Conservation (phyloP, 1,140 invertebrate genomes). For the Cotesia vestalis region DNA sequence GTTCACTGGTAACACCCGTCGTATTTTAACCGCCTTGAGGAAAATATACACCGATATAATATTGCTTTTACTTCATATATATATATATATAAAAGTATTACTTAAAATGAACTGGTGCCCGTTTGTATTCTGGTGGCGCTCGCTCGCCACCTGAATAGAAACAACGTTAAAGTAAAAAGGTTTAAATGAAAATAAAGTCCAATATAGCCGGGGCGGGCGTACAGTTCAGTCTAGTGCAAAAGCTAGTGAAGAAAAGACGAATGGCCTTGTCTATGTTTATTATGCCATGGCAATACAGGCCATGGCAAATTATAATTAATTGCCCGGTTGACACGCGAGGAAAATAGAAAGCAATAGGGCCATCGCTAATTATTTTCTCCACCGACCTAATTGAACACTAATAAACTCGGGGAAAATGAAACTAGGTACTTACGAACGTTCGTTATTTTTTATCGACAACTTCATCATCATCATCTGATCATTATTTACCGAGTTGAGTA, state of each 20-base stretch:
- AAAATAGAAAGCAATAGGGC: conserved; percentile 47
- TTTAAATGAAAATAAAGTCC: too few species aligned
- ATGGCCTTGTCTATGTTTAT: conserved; percentile 6
- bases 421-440: conserved; percentile 31
- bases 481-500: too few species aligned
- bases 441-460: conserved; percentile 1
- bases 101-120: too few species aligned
- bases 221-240: too few species aligned
- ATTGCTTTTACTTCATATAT: too few species aligned
- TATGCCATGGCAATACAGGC: too few species aligned
- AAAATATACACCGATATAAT: conserved; percentile 4
- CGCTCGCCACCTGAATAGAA: too few species aligned
- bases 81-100: too few species aligned
- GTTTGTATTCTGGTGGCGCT: too few species aligned
- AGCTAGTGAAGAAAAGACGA: conserved; percentile 7
- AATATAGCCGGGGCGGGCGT: too few species aligned
- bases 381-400: conserved; percentile 36
- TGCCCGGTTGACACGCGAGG: conserved; percentile 40
- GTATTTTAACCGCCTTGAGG: not conserved
- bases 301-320: conserved; percentile 42
- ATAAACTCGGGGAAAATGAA: conserved; percentile 38
- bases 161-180: too few species aligned
- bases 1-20: not conserved
- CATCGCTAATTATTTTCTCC: conserved; percentile 36
- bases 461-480: too few species aligned